Percentiles rank a stretch among this genome's conserved stretches.
Conservation (phyloP, 1,140 invertebrate genomes). For the Homarus americanus region DNA sequence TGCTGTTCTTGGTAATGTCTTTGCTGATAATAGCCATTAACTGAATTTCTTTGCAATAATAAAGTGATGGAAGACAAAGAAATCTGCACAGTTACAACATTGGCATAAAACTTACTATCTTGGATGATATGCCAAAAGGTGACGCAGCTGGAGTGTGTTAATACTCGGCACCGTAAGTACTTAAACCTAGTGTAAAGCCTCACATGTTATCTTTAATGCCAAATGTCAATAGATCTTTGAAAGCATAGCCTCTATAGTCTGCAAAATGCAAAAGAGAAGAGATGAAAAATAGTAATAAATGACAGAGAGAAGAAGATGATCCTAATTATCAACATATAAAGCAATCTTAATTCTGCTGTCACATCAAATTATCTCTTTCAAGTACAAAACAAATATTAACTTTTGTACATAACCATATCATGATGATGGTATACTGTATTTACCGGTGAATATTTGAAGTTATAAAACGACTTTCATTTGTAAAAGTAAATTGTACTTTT, state of each 20-base stretch:
- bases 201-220: conserved; percentile 38
- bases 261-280: conserved; percentile 1
- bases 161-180: conserved; percentile 9
- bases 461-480: neutral
- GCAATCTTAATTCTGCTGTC: neutral
- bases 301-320: neutral
- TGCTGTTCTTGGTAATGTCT: neutral
- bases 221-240: conserved; percentile 56
- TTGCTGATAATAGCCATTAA: neutral
- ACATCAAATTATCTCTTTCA: neutral
- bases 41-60: neutral
- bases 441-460: neutral
- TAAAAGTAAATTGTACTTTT: neutral
- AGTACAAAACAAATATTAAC: neutral
- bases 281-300: neutral
- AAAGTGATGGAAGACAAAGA: neutral
- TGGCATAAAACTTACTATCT: neutral
- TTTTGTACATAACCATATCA: neutral
- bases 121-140: neutral
- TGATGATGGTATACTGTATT: neutral
- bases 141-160: neutral
- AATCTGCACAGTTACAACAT: neutral
- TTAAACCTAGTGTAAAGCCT: conserved; percentile 60
- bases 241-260: conserved; percentile 57
- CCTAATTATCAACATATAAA: conserved; percentile 23